phyloP scores from a whole-genome alignment of 2,797 vertebrate species.

The Falco cherrug region DNA sequence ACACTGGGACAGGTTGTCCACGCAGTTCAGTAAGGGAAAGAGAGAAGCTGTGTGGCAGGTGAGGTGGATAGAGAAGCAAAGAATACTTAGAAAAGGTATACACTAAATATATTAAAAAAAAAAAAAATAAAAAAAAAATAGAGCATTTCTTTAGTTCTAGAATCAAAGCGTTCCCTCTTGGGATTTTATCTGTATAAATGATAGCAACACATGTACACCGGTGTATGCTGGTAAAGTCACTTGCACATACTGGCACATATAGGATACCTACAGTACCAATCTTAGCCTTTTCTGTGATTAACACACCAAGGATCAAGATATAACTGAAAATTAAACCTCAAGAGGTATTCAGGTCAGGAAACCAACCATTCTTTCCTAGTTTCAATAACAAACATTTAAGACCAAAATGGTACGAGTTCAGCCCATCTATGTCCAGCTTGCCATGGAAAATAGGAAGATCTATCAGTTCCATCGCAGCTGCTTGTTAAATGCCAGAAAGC shows the following conservation, averaged over 20 bases:
- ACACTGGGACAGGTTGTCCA: constrained; percentile 69
- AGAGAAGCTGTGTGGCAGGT: constrained; percentile 64
- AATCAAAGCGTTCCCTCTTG: not conserved
- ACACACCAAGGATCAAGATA: not conserved
- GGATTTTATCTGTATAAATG: not conserved
- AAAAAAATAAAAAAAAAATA: not conserved
- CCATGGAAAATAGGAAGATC: not conserved
- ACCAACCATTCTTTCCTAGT: not conserved
- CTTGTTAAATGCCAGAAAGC: not conserved
- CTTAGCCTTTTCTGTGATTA: not conserved
- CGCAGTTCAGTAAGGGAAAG: constrained; percentile 64
- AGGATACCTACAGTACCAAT: not conserved
- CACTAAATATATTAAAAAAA: not conserved
- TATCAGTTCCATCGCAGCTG: not conserved
- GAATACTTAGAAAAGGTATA: constrained; percentile 63
- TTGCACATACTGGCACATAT: not conserved
- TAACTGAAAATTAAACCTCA: not conserved
- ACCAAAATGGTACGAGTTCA: not conserved
- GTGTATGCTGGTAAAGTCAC: not conserved
- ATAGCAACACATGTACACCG: not conserved
- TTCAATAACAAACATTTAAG: not conserved
- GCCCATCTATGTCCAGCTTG: not conserved
- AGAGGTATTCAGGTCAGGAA: not conserved
- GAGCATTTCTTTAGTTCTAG: not conserved
- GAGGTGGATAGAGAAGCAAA: constrained; percentile 67